Evolutionary conservation across 92 coral and sea anemone genomes (phyloP), one percentile per base, ranked within the genome.

Genomic region (Zoanthus sociatus): DNA sequence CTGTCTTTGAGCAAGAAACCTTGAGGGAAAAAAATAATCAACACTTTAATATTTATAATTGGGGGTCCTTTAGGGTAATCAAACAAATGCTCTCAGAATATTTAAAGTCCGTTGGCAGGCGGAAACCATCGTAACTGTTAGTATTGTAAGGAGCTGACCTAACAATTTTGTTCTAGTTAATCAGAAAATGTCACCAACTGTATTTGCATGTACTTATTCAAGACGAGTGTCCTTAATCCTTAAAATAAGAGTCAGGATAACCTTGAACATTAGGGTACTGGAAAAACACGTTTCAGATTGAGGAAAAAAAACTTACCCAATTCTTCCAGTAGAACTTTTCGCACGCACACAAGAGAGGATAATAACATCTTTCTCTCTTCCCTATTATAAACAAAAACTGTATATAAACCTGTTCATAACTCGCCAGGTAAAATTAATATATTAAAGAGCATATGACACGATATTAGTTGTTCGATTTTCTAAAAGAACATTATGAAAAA

Each of bases 321-420:
- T 96, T 68, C 92, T 77, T 15, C 90, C 93, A 13, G 76, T 33
- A 58, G 15, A 26, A 16, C 77, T 77, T 77, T 78, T 84, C 4
- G 99, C 92, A 30, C 99, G 98, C 17, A 96, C 99, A 88, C 99
- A 96, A 4, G 98, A 94, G 84, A 96, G 88, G 50, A 96, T 90
- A 2, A 96, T 86, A n/a, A 96, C 84, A 64, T 96, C 96, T 82
- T 96, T 96, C 78, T 96, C 98, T 71, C 99, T 85, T 66, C 99
- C 99, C 99, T 96, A 50, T 18, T 84, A 82, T 61, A 18, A 66
- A 54, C 21, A 84, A 3, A 54, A 20, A 42, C 6, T 11, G 7
- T 48, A 61, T 72, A 70, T 55, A 9, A 77, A n/a, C 42, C 42
- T 61, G 5, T 21, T 20, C 14, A 67, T 21, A 18, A 37, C 42